phyloP scores from a whole-genome alignment of 1,140 invertebrate genomes.

The Aphelinus certus region DNA sequence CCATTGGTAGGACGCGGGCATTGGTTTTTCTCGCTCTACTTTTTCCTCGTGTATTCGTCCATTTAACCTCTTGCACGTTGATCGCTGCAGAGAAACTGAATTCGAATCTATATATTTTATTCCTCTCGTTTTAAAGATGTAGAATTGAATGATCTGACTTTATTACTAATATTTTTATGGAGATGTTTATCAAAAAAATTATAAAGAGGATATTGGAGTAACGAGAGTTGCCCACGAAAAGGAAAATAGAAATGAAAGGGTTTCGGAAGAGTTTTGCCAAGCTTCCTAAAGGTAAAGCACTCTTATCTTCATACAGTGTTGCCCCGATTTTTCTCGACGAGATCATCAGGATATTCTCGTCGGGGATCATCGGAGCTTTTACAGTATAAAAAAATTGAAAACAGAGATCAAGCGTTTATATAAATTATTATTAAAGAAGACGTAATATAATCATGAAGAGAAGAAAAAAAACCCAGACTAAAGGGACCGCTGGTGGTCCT shows the following conservation, averaged over 20 bases:
- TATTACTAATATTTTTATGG: conserved; percentile 21
- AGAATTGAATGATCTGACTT: conserved; percentile 11
- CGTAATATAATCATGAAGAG: not conserved
- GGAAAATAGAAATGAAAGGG: not conserved
- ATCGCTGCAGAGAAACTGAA: not conserved
- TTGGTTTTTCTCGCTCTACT: conserved; percentile 42
- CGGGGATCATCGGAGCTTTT: conserved; percentile 14
- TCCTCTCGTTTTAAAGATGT: conserved; percentile 14
- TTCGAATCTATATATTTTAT: conserved; percentile 17
- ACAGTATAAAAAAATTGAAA: conserved; percentile 4
- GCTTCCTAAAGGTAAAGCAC: conserved; percentile 25
- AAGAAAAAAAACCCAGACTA: conserved; percentile 32
- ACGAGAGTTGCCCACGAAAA: conserved; percentile 17
- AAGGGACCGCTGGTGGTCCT: conserved; percentile 50
- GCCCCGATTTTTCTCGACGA: conserved; percentile 32
- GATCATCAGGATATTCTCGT: conserved; percentile 38
- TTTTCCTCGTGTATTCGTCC: conserved; percentile 20
- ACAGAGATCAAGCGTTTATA: conserved; percentile 32
- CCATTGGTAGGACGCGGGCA: conserved; percentile 36
- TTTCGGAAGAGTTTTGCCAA: conserved; percentile 16
- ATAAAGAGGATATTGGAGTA: not conserved
- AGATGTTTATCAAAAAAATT: conserved; percentile 19
- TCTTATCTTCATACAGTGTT: conserved; percentile 15
- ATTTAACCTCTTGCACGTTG: conserved; percentile 10
- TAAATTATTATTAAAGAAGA: conserved; percentile 24